Conservation (phyloP, 2,888 invertebrate species). For the Chloroclysta siterata region DNA sequence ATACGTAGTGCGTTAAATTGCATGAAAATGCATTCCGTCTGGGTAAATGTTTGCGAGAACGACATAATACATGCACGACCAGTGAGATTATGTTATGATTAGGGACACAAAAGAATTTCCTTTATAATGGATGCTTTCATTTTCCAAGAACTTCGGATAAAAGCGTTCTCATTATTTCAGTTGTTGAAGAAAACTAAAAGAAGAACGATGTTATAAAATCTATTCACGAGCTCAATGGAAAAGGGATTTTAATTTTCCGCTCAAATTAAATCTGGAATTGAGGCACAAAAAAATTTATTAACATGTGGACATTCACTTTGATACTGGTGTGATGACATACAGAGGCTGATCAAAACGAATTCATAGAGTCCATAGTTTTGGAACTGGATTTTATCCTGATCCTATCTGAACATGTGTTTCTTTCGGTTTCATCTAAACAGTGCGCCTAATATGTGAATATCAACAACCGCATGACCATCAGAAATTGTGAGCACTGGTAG, state of each 20-base stretch:
- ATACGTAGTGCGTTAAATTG: not conserved
- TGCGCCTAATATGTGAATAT: too few relatives aligned
- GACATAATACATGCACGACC: not conserved
- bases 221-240: conserved; percentile 11
- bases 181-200: conserved; percentile 17
- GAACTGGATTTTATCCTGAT: too few relatives aligned
- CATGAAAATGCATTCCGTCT: not conserved
- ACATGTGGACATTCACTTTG: too few relatives aligned
- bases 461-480: too few relatives aligned
- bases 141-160: conserved; percentile 3
- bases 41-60: not conserved
- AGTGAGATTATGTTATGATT: not conserved
- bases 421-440: too few relatives aligned
- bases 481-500: too few relatives aligned
- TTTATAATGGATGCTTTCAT: not conserved
- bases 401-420: too few relatives aligned
- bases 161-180: conserved; percentile 10
- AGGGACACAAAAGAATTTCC: not conserved
- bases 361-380: too few relatives aligned
- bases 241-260: conserved; percentile 19
- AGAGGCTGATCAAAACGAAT: too few relatives aligned
- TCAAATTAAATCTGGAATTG: conserved; percentile 5
- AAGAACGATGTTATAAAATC: conserved; percentile 2
- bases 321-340: too few relatives aligned
- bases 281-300: not conserved